Evolutionary conservation across 2,888 invertebrate species (phyloP), one percentile per base, ranked within the genome.

Genomic region (Sycophila texana): DNA sequence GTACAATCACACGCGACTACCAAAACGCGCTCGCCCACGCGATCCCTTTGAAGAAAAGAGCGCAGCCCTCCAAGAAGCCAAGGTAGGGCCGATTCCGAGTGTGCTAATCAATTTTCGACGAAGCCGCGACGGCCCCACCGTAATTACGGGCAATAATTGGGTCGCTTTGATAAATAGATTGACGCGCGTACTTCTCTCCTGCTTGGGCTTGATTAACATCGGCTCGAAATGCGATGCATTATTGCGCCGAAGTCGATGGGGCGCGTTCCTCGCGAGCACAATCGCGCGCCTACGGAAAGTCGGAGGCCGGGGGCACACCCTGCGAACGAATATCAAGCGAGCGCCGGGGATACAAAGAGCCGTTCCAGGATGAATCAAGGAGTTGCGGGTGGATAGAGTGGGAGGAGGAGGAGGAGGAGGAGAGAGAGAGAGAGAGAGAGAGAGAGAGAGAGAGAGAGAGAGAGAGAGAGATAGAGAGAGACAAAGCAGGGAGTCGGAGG

Each of bases 151-250:
- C 82, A 84, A 87, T 86, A 87, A 87, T 87, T 84, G 83, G 83
- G 79, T 82, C 81, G 83, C 83, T 85, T 85, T 86, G 86, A 86
- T 86, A 84, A 86, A 86, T 86, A 84, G 86, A 86, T 86, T 82
- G 86, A 85, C 84, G 82, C 82, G 77, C 70, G n/a, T 16, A 81
- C 85, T 85, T 83, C 86, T 86, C 86, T 85, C 83, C 83, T 80
- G 83, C 84, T 84, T 85, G 83, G 85, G 85, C 83, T 84, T 87
- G 87, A 87, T 87, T 87, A 86, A 87, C 86, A 86, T 86, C 85
- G 83, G 82, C 30, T 65, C 14, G 18, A 22, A 7, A 83, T 84
- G 83, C 83, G 81, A 85, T 85, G 84, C 83, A 82, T 86, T 85
- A 85, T 85, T 84, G 84, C 85, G 82, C 1, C 30, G 26, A 14